Base-by-base conservation (phyloP, 2,888 invertebrate genomes). In the Cataglyphis rosenhaueri region DNA sequence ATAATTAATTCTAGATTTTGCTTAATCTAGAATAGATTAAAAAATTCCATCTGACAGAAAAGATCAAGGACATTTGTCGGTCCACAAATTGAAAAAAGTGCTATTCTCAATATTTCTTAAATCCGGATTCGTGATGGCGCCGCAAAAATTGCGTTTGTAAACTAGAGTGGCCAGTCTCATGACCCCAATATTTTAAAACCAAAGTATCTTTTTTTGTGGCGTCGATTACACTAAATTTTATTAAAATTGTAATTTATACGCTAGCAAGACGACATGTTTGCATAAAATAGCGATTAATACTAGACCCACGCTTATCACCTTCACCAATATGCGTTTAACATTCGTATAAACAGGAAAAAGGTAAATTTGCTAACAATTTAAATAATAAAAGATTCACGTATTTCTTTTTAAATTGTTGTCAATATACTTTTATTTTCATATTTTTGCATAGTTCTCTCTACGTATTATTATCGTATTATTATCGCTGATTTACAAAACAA, bases 51-150 rank as follows among this genome's bases (percentile, higher is more conserved):
- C 25, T 29, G 18, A 32, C 3, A 57, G 21, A 70, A 79, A 78
- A 79, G 59, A 79, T 79, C 78, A 79, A 79, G 78, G 78, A 71
- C 32, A 61, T 8, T 59, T 44, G 10, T 32, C 15, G 15, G 21
- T 5, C n/a, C 2, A 48, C 21, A 32, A 21, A 44, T 44, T 38
- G 2, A 38, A 15, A 65, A 76, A 73, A 66, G 3, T 32, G 6
- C 8, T n/a, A 38, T 41, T 55, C 9, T 15, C 1, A n/a, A 55
- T 21, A 29, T 55, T 65, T 76, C 6, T 55, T 29, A 41, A 21
- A 65, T 41, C 3, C 25, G 3, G 65, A 44, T 15, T 65, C 8
- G 4, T 15, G 21, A 25, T n/a, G n/a, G 15, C 5, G 52, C n/a
- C 64, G 18, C 18, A 75, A 66, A 29, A 29, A 55, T 38, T 66